Percentiles rank a stretch among this genome's conserved stretches.
phyloP scores from a whole-genome alignment of 2,888 invertebrate species.

The Charanyca ferruginea region DNA sequence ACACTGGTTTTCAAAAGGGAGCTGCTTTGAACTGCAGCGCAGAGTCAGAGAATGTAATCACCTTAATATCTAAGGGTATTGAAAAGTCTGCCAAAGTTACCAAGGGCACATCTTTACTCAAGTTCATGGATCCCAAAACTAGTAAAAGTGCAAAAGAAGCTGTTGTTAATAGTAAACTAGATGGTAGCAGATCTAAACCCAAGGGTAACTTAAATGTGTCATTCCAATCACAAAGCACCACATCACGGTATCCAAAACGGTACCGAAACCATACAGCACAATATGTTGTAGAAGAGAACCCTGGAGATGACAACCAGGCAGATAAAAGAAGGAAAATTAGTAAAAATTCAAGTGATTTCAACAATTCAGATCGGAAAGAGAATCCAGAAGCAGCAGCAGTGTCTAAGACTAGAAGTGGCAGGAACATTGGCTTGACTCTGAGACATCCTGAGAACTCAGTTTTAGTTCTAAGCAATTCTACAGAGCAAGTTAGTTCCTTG shows the following conservation, averaged over 20 bases:
- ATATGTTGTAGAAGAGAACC: conserved; percentile 49
- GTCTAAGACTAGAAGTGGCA: conserved; percentile 82
- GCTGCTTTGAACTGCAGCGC: conserved; percentile 79
- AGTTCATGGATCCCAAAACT: conserved; percentile 77
- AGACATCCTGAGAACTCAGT: conserved; percentile 79
- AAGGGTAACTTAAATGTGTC: conserved; percentile 76
- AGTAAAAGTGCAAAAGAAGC: conserved; percentile 58
- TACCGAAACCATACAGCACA: conserved; percentile 65
- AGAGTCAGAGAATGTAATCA: conserved; percentile 83
- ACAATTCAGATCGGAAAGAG: conserved; percentile 78
- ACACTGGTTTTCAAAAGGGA: conserved; percentile 70
- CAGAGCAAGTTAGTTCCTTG: conserved; percentile 79
- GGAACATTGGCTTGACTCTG: conserved; percentile 72
- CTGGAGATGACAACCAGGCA: conserved; percentile 19
- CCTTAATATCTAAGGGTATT: conserved; percentile 78
- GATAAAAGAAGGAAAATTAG: conserved; percentile 66
- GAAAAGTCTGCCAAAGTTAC: conserved; percentile 71
- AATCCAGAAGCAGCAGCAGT: conserved; percentile 74
- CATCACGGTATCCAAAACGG: conserved; percentile 83
- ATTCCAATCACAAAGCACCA: conserved; percentile 77
- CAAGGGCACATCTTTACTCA: conserved; percentile 80
- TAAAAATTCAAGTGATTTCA: conserved; percentile 71
- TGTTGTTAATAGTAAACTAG: conserved; percentile 33
- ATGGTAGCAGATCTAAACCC: conserved; percentile 38
- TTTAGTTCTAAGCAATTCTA: conserved; percentile 77